A percentile compares a stretch with the other conserved stretches of the same genome.
Conservation (phyloP, 1,140 invertebrate species). For the Scaptomyza pallida region DNA sequence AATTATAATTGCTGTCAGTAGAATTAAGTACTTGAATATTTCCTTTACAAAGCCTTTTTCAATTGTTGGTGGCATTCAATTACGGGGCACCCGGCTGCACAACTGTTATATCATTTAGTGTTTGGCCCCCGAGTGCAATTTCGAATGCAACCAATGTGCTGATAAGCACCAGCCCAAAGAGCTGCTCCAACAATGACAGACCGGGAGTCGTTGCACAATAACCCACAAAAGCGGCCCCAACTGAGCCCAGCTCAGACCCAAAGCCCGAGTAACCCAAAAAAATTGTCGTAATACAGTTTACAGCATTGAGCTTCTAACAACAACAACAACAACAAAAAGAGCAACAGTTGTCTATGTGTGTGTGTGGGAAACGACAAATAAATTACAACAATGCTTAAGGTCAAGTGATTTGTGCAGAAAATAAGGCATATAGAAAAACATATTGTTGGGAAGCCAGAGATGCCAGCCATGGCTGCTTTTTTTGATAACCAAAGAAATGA, state of each 20-base stretch:
- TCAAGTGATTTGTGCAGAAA: constrained; percentile 79
- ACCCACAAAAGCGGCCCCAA: constrained; percentile 59
- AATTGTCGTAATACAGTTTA: constrained; percentile 74
- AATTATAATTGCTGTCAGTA: constrained; percentile 16
- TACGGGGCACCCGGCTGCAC: neutral
- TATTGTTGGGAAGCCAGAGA: constrained; percentile 51
- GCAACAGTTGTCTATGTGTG: constrained; percentile 31
- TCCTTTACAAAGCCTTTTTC: constrained; percentile 11
- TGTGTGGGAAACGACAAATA: constrained; percentile 71
- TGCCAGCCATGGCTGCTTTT: constrained; percentile 50
- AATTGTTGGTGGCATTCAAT: constrained; percentile 27
- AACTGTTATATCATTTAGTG: constrained; percentile 43
- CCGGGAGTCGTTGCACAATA: constrained; percentile 67
- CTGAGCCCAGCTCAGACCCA: constrained; percentile 41
- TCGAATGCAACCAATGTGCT: constrained; percentile 38
- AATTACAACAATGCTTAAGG: constrained; percentile 80
- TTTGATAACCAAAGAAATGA: constrained; percentile 75
- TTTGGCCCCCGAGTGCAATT: constrained; percentile 21
- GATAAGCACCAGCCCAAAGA: constrained; percentile 58
- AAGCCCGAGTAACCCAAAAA: constrained; percentile 41
- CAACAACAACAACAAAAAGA: no score
- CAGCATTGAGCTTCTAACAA: constrained; percentile 59
- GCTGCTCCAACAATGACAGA: constrained; percentile 58
- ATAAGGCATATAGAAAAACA: constrained; percentile 81
- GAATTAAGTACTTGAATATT: constrained; percentile 13